phyloP scores from a whole-genome alignment of 2,888 invertebrate genomes.

The Erebia palarica region DNA sequence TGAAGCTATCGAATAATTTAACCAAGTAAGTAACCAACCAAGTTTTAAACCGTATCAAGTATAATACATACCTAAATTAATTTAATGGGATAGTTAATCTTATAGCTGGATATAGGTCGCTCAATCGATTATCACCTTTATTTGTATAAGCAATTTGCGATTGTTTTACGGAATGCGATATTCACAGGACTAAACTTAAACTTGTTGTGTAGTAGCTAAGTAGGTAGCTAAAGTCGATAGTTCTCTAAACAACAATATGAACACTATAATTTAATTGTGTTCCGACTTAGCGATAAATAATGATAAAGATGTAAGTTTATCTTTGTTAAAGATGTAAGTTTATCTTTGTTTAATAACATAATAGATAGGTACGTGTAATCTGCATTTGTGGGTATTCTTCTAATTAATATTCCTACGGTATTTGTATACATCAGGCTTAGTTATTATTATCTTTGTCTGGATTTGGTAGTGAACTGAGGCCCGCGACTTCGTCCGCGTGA shows the following conservation, averaged over 20 bases:
- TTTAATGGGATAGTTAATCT: too few relatives aligned
- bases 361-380: neutral
- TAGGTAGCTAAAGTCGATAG: constrained; percentile 1
- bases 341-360: neutral
- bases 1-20: too few relatives aligned
- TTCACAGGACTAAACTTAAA: neutral
- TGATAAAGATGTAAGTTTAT: neutral
- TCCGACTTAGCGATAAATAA: neutral
- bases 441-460: too few relatives aligned
- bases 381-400: neutral
- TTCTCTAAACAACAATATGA: neutral
- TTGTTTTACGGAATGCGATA: neutral
- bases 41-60: too few relatives aligned
- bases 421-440: too few relatives aligned
- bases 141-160: neutral
- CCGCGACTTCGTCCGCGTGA: too few relatives aligned
- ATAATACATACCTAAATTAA: too few relatives aligned
- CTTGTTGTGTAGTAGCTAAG: constrained; percentile 7
- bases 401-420: neutral
- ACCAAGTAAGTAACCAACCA: too few relatives aligned
- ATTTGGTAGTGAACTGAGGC: too few relatives aligned
- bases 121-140: neutral
- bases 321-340: neutral
- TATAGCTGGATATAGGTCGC: neutral
- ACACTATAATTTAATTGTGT: neutral